Base-by-base conservation (phyloP, 2,888 invertebrate genomes). In the Sylvicola cinctus region DNA sequence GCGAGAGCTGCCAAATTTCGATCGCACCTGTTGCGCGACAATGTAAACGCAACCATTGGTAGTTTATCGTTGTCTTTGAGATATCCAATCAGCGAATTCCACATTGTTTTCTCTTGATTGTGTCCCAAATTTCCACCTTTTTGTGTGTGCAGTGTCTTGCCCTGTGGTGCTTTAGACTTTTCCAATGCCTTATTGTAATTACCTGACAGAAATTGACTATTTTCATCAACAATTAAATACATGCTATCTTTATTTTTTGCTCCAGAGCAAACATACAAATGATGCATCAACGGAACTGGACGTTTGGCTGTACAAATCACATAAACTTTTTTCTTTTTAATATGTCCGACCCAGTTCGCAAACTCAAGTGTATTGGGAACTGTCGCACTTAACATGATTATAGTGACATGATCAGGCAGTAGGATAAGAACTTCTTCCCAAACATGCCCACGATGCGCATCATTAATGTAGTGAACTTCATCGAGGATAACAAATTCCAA, bases 361-460 rank as follows among this genome's bases (percentile, higher is more conserved):
- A 98, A 88, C 55, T 95, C 85, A 39, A 88, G 63, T 1, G 90
- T 83, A 55, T 99, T 99, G 1, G 96, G 96, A 16, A 96, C 96
- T 1, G 98, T 99, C 1, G 98, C 98, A 51, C 91, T 93, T 29
- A 99, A 61, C 74, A 98, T 79, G 20, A 99, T 90, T 39, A 99
- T 90, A 45, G 78, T 85, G 6, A 98, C 91, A 53, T 90, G 88
- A 5, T 79, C 72, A 0, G 98, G 96, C 34, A 98, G 59, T 51
- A 99, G 68, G 45, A 98, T 99, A 3, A 98, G 63, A 1, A 90
- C 91, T 60, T 99, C 96, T 58, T 98, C 98, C 98, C 98, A 99
- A 1, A 98, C 98, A 49, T 96, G 91, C 10, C 98, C 98, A 41
- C 98, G 84, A 62, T 91, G 88, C 29, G 76, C 70, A 59, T 99